Conservation (phyloP, 2,797 vertebrate genomes). For the Malurus splendens region DNA sequence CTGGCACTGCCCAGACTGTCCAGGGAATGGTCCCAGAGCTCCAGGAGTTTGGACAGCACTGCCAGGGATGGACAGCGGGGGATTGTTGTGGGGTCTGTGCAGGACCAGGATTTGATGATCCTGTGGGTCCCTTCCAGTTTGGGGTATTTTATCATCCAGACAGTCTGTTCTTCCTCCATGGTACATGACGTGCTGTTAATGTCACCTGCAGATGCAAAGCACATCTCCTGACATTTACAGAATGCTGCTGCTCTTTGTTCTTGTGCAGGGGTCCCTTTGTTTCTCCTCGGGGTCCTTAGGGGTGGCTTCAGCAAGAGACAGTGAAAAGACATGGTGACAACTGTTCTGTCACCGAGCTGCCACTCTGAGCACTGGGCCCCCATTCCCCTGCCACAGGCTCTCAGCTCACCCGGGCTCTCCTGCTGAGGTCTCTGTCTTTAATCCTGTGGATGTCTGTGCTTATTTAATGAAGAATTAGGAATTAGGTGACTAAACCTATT, state of each 20-base stretch:
- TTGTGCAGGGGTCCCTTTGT: neutral
- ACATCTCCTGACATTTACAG: slow-evolving; percentile 22
- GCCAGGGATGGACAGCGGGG: neutral
- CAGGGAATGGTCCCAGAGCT: neutral
- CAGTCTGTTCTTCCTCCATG: neutral
- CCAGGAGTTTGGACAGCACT: fast-evolving
- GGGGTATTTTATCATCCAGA: neutral
- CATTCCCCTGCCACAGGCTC: neutral
- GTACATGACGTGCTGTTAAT: neutral
- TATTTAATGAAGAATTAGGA: neutral
- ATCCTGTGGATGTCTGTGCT: neutral
- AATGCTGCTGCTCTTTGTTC: neutral
- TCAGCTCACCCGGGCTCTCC: neutral
- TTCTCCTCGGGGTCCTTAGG: neutral
- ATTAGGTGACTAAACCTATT: neutral
- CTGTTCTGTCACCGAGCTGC: neutral
- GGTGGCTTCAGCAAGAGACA: neutral
- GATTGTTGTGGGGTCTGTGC: neutral
- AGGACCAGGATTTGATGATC: neutral
- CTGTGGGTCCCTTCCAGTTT: neutral
- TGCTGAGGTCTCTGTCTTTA: neutral
- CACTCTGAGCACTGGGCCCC: neutral
- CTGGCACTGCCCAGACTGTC: neutral
- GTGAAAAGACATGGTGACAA: neutral
- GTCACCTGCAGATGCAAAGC: neutral